Percentiles rank a stretch among this genome's conserved stretches.
Evolutionary conservation across 2,888 invertebrate genomes (phyloP).

Genomic region (Drosophila nigricruria): DNA sequence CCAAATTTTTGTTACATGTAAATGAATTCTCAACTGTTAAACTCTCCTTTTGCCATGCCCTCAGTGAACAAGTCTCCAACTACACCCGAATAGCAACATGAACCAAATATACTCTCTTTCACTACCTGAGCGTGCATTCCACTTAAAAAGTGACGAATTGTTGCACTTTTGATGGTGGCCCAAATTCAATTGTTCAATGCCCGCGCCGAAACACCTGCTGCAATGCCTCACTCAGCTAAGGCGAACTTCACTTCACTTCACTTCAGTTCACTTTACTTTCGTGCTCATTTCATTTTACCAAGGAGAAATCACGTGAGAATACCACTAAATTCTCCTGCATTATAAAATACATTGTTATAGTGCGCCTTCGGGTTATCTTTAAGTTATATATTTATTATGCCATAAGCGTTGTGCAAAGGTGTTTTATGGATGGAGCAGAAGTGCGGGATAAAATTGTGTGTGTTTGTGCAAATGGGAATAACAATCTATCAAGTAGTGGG

Average conservation of each 20-base stretch:
- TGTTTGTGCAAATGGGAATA: neutral
- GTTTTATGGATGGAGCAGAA: neutral
- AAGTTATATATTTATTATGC: conserved; percentile 16
- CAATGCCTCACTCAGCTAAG: conserved; percentile 7
- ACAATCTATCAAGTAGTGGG: neutral
- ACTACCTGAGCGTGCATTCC: neutral
- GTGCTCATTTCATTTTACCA: conserved; percentile 26
- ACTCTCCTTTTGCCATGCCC: no score
- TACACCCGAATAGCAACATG: neutral
- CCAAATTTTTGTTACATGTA: neutral
- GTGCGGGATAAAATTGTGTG: no score
- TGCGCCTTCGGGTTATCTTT: conserved; percentile 23
- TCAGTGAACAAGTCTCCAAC: no score
- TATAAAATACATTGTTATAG: conserved; percentile 31
- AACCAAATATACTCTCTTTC: neutral
- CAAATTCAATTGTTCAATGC: conserved; percentile 13
- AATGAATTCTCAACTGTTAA: no score
- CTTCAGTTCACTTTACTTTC: conserved; percentile 29
- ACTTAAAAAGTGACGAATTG: neutral
- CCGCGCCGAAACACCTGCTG: neutral
- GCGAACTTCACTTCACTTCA: conserved; percentile 36
- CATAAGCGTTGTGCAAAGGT: conserved; percentile 9
- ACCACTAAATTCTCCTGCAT: conserved; percentile 58
- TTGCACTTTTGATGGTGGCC: neutral
- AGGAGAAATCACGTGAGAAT: conserved; percentile 55